Evolutionary conservation across 2,888 invertebrate genomes (phyloP), one percentile per base, ranked within the genome.

Genomic region (Syrphus vitripennis): DNA sequence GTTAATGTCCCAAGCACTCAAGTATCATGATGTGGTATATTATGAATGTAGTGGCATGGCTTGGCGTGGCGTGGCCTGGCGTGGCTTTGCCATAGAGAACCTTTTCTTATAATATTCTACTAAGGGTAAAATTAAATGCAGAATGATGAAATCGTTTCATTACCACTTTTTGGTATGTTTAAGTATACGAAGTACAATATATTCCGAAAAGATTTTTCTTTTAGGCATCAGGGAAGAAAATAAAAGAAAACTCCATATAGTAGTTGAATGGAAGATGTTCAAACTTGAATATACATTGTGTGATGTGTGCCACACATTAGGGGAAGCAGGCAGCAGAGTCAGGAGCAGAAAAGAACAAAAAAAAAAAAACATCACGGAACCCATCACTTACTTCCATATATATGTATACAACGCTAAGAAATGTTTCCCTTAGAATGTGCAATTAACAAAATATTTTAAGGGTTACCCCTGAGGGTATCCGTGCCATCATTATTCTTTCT

Each of bases 391-490:
- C 48, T 50, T 50, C 9, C 0, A 7, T 42, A 42, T 2, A 7
- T 16, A 6, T 12, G 5, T 50, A 24, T 26, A 48, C n/a, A n/a
- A n/a, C 21, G 7, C 31, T 9, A 34, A 67, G 67, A 50, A 67
- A 67, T 55, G 55, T 42, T 55, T 55, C 67, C 67, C 40, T 67
- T 40, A 55, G 74, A 79, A 83, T 83, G 75, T 80, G 80, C 83
- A 80, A 84, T 79, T 79, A 80, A 76, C 83, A 67, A 80, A 83
- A 84, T 80, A 80, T 84, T 84, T 80, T 75, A 80, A 71, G 83
- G 70, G 48, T 70, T 75, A 59, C 55, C 59, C 75, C 71, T 71
- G 57, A 63, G 80, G 83, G 75, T 50, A 77, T 63, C 70, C 79
- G 61, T 45, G 79, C 53, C 42, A 76, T 71, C 70, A 63, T 76